Evolutionary conservation across 2,888 invertebrate genomes (phyloP).

Genomic region (Hecatera dysodea): DNA sequence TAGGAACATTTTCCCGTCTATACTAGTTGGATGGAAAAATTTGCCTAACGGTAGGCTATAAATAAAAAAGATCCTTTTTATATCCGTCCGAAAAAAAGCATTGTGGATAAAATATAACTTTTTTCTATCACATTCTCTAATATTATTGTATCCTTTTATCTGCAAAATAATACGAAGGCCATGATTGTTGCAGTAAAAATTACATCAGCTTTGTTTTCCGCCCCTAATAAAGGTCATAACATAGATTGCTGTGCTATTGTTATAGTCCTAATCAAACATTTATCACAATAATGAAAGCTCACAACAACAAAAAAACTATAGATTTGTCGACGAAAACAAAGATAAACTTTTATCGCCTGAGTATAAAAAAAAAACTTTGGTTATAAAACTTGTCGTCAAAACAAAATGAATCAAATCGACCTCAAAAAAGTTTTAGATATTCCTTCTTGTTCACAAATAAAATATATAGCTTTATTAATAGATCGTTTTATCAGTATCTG

Average conservation of each 20-base stretch:
- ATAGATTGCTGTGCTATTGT: constrained; percentile 12
- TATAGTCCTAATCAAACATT: constrained; percentile 41
- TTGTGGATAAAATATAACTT: too few species aligned
- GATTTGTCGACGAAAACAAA: constrained; percentile 30
- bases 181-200: background rate
- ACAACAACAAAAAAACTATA: constrained; percentile 33
- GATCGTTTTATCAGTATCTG: background rate
- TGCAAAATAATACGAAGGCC: background rate
- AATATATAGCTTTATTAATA: too few species aligned
- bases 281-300: constrained; percentile 31
- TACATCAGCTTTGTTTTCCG: background rate
- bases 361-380: constrained; percentile 45
- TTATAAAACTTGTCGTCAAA: constrained; percentile 13
- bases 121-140: background rate
- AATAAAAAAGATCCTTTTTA: too few species aligned
- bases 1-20: too few species aligned
- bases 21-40: too few species aligned
- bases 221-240: constrained; percentile 12
- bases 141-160: background rate
- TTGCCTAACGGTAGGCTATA: too few species aligned
- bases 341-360: constrained; percentile 34
- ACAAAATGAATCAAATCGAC: constrained; percentile 17
- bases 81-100: too few species aligned
- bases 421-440: background rate
- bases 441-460: background rate